Base-by-base conservation (phyloP, 2,888 invertebrate species). In the Deilephila elpenor region DNA sequence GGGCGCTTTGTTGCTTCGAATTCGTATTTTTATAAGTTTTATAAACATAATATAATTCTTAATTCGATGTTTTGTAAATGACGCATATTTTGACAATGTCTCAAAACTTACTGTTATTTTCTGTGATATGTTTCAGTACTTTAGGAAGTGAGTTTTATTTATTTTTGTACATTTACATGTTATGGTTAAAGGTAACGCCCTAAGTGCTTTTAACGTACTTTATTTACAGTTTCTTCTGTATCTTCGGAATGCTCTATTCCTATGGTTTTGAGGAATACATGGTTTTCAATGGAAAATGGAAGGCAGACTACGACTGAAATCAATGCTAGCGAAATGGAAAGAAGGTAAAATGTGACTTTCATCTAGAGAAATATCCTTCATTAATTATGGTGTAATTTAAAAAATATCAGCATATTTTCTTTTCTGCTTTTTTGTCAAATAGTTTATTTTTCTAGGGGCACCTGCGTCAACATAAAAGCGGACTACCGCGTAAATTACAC, bases 271-370 rank as follows among this genome's bases (percentile, higher is more conserved):
- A 95, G 98, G 83, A 98, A 98, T 75, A 96, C 97, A 53, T 98
- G 98, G 98, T 98, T 98, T 91, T 98, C 98, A 3, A 97, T 98
- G 95, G 98, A 98, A 95, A 96, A 96, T 93, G 98, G 98, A 14
- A 95, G 95, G 82, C 97, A 98, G 82, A 98, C 98, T 0, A 95
- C 97, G 70, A 98, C 98, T 0, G 97, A 97, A 85, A 96, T 98
- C 72, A 97, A 98, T 91, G 97, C 97, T 0, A 96, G 96, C 75
- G 95, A 96, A 61, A 98, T 98, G 97, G 96, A 97, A 11, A 95
- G 95, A 79, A 95, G 93, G 95, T 95, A 67, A 60, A 17, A 67
- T 51, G 51, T 44, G 11, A 32, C 29, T 37, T 0, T 44, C 14
- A 44, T 44, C 3, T 44, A 44, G 11, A 44, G 44, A 44, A 44